phyloP scores from a whole-genome alignment of 1,140 invertebrate genomes.

The Stenopsyche tienmushanensis region DNA sequence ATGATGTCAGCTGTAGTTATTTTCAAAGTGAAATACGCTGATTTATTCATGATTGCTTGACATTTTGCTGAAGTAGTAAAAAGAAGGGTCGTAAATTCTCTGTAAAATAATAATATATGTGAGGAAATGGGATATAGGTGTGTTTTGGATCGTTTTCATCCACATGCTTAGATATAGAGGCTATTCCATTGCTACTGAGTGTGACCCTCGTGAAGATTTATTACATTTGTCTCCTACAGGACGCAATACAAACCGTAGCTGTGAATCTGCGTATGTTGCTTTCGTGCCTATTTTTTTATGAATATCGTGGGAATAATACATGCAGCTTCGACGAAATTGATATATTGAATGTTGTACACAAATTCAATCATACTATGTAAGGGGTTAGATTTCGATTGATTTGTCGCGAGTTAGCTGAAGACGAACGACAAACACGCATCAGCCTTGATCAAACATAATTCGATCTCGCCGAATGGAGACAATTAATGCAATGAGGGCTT shows the following conservation, averaged over 20 bases:
- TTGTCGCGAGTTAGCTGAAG: too few relatives aligned
- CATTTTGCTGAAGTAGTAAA: not conserved
- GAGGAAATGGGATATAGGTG: not conserved
- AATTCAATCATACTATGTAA: too few relatives aligned
- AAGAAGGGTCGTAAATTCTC: not conserved
- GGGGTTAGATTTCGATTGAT: too few relatives aligned
- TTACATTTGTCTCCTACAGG: slow-evolving; percentile 1
- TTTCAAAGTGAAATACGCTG: not conserved
- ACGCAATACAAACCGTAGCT: too few relatives aligned
- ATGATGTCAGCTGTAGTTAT: not conserved
- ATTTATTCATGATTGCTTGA: not conserved
- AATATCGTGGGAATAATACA: too few relatives aligned
- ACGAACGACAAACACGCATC: too few relatives aligned
- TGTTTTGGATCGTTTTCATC: not conserved
- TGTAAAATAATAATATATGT: not conserved
- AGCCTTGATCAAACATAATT: not conserved
- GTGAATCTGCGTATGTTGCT: too few relatives aligned
- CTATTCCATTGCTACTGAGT: not conserved
- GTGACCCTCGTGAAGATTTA: slow-evolving; percentile 10
- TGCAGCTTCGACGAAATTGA: too few relatives aligned
- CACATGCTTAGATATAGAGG: not conserved
- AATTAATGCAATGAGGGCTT: not conserved
- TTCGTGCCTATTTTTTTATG: too few relatives aligned
- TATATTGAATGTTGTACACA: too few relatives aligned
- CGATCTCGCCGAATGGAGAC: not conserved